phyloP scores from a whole-genome alignment of 2,113 vertebrate genomes.

The Candoia aspera region DNA sequence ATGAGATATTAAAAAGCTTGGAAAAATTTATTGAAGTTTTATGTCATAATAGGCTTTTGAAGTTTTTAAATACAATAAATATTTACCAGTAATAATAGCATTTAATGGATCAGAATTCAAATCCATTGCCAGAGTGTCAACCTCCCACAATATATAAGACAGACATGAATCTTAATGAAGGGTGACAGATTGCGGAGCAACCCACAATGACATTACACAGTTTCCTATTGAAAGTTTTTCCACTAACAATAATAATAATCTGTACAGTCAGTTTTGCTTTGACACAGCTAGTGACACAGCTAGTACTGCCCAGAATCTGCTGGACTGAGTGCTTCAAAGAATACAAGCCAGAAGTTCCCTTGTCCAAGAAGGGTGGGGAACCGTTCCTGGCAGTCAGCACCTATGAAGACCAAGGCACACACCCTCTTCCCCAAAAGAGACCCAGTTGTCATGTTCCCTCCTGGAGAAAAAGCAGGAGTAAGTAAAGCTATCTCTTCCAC shows the following conservation, averaged over 20 bases:
- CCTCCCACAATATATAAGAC: not conserved
- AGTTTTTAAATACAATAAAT: slow-evolving; percentile 41
- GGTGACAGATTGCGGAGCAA: not conserved
- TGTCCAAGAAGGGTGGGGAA: not conserved
- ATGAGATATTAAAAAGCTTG: slow-evolving; percentile 19
- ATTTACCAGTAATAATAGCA: slow-evolving; percentile 31
- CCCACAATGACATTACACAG: not conserved
- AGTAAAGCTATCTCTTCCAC: not conserved
- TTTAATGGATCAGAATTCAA: slow-evolving; percentile 14
- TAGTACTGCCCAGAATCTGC: not conserved
- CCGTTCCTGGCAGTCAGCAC: not conserved
- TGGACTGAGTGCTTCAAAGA: not conserved
- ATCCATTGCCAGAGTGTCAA: not conserved
- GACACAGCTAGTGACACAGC: not conserved
- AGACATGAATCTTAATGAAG: not conserved
- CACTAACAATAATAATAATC: not conserved
- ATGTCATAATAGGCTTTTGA: slow-evolving; percentile 16
- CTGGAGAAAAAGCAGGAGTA: too few species aligned
- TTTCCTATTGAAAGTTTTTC: slow-evolving; percentile 4
- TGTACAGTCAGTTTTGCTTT: not conserved
- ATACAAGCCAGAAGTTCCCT: not conserved
- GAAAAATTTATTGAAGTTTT: slow-evolving; percentile 20
- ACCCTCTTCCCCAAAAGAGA: not conserved
- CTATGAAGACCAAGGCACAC: not conserved
- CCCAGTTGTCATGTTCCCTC: not conserved